Conservation (phyloP, 2,797 vertebrate species). For the Sphenopsis melanotis region DNA sequence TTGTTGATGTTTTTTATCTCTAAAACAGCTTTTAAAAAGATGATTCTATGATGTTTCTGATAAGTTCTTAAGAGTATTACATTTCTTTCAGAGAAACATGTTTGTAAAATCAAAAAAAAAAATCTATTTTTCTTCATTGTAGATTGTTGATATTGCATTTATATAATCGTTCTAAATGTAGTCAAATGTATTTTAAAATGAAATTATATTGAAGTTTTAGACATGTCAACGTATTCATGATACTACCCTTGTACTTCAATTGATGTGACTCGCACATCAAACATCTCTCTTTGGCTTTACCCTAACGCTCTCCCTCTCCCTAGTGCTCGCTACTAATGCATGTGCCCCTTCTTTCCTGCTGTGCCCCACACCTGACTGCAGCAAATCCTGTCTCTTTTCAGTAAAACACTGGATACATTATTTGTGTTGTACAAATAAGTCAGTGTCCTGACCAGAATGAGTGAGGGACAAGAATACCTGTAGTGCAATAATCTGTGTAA, state of each 20-base stretch:
- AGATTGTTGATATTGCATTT: not conserved
- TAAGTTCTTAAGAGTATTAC: not conserved
- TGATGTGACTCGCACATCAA: not conserved
- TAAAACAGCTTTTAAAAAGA: not conserved
- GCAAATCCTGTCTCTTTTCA: not conserved
- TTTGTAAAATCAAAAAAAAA: not conserved
- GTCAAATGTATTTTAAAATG: not conserved
- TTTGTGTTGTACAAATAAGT: not conserved
- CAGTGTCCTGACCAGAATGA: not conserved
- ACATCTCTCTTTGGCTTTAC: not conserved
- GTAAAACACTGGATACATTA: rapidly evolving
- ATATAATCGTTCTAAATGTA: not conserved
- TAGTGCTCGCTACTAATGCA: not conserved
- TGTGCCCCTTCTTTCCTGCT: not conserved
- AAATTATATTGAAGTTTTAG: not conserved
- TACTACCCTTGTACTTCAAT: not conserved
- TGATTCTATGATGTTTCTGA: not conserved
- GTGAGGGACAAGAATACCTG: not conserved
- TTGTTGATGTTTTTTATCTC: not conserved
- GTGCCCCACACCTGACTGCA: rapidly evolving
- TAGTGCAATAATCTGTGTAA: not conserved
- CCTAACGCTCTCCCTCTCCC: not conserved
- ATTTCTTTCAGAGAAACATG: not conserved
- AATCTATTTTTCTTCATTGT: not conserved
- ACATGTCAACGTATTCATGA: not conserved